A percentile compares a stretch with the other conserved stretches of the same genome.
Evolutionary conservation across 2,113 vertebrate species (phyloP).

Genomic region (Phaetusa simplex): DNA sequence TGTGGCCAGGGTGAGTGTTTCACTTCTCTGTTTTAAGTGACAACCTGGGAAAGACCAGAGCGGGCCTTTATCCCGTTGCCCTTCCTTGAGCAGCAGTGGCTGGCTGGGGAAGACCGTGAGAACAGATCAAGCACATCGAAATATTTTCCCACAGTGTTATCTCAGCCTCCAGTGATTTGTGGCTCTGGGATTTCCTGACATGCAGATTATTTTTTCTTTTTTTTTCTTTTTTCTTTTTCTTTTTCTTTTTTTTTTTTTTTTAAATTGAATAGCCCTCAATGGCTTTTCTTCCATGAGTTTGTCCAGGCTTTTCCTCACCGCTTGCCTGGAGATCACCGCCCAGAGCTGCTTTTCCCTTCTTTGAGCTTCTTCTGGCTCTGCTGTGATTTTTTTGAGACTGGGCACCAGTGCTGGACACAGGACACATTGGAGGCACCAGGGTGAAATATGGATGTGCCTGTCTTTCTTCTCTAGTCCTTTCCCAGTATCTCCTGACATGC

Average conservation of each 20-base stretch:
- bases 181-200: not conserved
- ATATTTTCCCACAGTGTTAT: not conserved
- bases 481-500: not conserved
- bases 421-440: not conserved
- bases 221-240: not conserved
- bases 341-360: not conserved
- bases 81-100: accelerated
- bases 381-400: not conserved
- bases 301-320: not conserved
- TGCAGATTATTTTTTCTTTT: not conserved
- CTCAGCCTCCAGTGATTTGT: not conserved
- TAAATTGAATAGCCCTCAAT: not conserved
- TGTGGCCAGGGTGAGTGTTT: not conserved
- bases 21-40: not conserved
- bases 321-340: not conserved
- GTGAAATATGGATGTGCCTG: accelerated
- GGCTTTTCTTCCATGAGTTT: not conserved
- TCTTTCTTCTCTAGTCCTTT: not conserved
- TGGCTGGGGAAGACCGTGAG: not conserved
- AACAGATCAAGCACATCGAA: not conserved
- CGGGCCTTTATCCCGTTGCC: accelerated
- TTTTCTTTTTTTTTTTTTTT: not conserved
- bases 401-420: not conserved
- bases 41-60: not conserved
- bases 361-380: not conserved